A percentile compares a stretch with the other conserved stretches of the same genome.
Conservation (phyloP, 2,888 invertebrate genomes). For the Pristionchus entomophagus region DNA sequence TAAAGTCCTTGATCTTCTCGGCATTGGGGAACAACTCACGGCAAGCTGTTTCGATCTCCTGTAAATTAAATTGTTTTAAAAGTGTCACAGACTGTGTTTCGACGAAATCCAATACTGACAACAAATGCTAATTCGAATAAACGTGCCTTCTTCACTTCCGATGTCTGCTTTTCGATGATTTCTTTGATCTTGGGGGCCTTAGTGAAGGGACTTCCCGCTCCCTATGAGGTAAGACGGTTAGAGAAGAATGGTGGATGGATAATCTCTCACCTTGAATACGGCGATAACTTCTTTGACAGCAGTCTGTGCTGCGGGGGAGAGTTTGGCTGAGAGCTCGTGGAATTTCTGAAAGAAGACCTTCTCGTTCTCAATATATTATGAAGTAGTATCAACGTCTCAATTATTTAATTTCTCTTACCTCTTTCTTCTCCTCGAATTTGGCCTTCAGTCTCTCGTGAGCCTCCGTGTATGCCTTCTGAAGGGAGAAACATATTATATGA, state of each 20-base stretch:
- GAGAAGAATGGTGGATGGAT: background rate
- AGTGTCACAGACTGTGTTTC: no score
- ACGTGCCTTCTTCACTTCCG: slow-evolving; percentile 15
- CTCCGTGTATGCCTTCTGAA: slow-evolving; percentile 12
- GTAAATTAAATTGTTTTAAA: slow-evolving; percentile 11
- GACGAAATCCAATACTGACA: no score
- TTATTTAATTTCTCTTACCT: background rate
- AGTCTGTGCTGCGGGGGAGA: slow-evolving; percentile 14
- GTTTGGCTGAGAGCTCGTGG: background rate
- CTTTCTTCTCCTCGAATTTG: slow-evolving; percentile 3
- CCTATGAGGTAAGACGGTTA: background rate
- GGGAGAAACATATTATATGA: background rate
- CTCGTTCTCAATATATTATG: no score
- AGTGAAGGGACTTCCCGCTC: background rate
- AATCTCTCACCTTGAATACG: background rate
- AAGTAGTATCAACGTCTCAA: background rate
- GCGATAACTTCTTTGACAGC: slow-evolving; percentile 2
- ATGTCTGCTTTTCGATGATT: slow-evolving; percentile 1
- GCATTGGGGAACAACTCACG: slow-evolving; percentile 23
- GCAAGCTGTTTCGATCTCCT: background rate
- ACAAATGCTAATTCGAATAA: background rate
- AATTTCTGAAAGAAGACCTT: background rate
- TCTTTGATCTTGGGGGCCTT: slow-evolving; percentile 30
- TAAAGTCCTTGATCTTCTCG: slow-evolving; percentile 9
- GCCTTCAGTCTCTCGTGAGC: slow-evolving; percentile 9